A percentile compares a stretch with the other conserved stretches of the same genome.
phyloP scores from a whole-genome alignment of 2,113 vertebrate species.

The Trinectes maculatus region DNA sequence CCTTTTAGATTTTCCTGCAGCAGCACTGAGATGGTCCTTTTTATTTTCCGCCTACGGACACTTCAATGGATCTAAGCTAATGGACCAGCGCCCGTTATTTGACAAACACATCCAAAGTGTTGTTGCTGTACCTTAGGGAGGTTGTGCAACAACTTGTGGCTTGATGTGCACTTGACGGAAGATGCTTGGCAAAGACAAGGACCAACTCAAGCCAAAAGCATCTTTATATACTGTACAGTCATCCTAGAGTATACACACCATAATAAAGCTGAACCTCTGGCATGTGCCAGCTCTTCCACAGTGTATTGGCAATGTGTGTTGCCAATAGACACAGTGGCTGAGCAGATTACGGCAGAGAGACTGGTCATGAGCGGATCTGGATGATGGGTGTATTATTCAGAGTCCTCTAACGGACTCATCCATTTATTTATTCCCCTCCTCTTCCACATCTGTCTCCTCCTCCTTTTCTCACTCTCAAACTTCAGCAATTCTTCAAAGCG shows the following conservation, averaged over 20 bases:
- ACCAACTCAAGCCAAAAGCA: slow-evolving; percentile 1
- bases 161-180: slow-evolving; percentile 6
- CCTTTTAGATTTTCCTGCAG: background rate
- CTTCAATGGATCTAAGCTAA: slow-evolving; percentile 2
- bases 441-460: background rate
- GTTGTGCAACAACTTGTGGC: slow-evolving; percentile 9
- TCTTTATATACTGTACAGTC: slow-evolving; percentile 29
- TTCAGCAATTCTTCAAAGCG: background rate
- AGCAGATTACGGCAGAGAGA: slow-evolving; percentile 16
- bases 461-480: background rate
- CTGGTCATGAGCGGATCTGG: slow-evolving; percentile 16
- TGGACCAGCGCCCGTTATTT: background rate
- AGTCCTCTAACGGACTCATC: background rate
- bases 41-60: background rate
- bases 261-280: background rate
- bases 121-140: background rate
- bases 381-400: slow-evolving; percentile 1
- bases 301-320: background rate
- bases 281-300: background rate
- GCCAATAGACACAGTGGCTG: background rate
- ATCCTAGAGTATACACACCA: background rate
- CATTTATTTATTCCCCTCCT: background rate
- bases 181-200: slow-evolving; percentile 7
- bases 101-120: background rate
- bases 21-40: background rate